Evolutionary conservation across 92 coral and sea anemone species (phyloP).

Genomic region (Ricordea florida): DNA sequence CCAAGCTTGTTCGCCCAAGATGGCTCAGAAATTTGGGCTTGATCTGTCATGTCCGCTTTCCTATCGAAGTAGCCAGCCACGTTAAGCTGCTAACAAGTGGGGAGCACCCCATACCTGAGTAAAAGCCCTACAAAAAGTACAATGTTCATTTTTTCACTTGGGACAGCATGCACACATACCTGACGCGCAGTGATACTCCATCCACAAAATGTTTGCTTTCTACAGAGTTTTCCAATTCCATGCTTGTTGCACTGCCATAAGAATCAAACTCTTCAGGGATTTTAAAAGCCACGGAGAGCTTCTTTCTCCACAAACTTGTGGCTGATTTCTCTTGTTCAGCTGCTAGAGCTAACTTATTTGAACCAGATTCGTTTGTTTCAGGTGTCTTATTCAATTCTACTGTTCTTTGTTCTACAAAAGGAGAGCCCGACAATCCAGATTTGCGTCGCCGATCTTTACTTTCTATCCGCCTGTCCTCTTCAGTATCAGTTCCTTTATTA

Average conservation of each 20-base stretch:
- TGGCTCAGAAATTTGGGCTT: no score
- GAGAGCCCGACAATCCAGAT: conserved; percentile 8
- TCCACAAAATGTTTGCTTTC: conserved; percentile 77
- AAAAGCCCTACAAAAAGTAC: no score
- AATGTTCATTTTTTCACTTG: background rate
- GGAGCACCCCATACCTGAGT: no score
- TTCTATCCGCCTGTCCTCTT: background rate
- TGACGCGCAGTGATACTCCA: conserved; percentile 87
- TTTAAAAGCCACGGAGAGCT: conserved; percentile 49
- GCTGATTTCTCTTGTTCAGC: conserved; percentile 19
- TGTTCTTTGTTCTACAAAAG: background rate
- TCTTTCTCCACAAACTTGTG: conserved; percentile 65
- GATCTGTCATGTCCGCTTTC: no score
- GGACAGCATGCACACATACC: conserved; percentile 35
- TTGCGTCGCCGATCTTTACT: background rate
- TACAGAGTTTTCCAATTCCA: conserved; percentile 33
- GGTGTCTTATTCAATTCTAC: background rate
- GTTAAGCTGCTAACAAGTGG: no score
- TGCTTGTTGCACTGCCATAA: conserved; percentile 24
- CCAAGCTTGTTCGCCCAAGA: no score
- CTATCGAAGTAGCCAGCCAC: no score
- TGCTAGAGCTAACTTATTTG: background rate
- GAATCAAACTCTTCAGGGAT: conserved; percentile 31
- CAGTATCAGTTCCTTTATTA: conserved; percentile 7
- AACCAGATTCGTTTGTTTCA: background rate